Percentiles rank a stretch among this genome's conserved stretches.
Conservation (phyloP, 1,140 invertebrate genomes). For the Trichonephila inaurata region DNA sequence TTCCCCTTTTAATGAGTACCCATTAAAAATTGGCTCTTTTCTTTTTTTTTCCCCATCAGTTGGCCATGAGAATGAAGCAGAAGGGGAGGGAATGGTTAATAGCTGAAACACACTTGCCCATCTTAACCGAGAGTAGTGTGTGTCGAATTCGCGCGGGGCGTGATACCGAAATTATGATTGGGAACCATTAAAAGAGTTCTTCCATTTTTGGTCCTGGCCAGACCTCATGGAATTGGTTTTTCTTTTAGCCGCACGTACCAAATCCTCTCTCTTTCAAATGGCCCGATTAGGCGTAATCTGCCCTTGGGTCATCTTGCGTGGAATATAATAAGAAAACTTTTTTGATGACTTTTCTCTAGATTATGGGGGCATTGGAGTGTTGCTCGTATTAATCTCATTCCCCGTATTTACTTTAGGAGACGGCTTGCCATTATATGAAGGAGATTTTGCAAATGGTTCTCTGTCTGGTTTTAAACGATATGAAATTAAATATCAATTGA, state of each 20-base stretch:
- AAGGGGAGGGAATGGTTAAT: not conserved
- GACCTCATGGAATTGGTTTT: not conserved
- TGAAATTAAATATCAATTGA: not conserved
- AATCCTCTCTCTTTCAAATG: not conserved
- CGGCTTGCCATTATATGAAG: not conserved
- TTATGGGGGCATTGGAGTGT: too few relatives aligned
- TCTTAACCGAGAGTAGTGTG: conserved; percentile 35
- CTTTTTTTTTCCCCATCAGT: not conserved
- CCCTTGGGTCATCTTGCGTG: not conserved
- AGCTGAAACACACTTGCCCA: not conserved
- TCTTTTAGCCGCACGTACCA: not conserved
- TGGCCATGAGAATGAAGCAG: not conserved
- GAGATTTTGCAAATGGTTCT: not conserved
- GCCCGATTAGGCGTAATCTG: conserved; percentile 39
- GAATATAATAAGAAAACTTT: not conserved
- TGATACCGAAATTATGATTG: conserved; percentile 44
- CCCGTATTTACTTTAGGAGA: not conserved
- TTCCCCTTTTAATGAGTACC: not conserved
- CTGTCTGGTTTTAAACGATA: too few relatives aligned
- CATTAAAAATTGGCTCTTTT: conserved; percentile 31
- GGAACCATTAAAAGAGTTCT: not conserved
- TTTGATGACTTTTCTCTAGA: conserved; percentile 7
- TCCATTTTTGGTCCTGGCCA: not conserved
- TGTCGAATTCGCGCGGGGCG: conserved; percentile 40
- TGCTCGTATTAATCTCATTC: not conserved